phyloP scores from a whole-genome alignment of 1,140 invertebrate species.

The Leptopilina boulardi region DNA sequence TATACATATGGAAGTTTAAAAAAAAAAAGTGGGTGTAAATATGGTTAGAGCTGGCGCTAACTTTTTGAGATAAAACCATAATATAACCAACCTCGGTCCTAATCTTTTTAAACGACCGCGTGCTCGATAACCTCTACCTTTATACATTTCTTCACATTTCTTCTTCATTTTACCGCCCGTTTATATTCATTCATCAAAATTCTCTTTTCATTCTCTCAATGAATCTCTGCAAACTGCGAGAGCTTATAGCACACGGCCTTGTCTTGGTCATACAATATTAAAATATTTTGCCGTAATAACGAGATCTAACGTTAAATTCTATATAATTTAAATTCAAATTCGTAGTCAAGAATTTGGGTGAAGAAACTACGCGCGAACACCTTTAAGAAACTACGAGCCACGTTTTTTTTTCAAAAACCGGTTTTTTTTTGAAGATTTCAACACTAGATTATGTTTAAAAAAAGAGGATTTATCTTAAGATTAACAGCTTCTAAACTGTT shows the following conservation, averaged over 20 bases:
- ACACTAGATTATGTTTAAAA: not conserved
- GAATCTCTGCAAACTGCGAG: not conserved
- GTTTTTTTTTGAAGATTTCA: not conserved
- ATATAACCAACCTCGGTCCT: not conserved
- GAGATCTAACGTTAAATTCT: not conserved
- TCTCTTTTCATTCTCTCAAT: conserved; percentile 6
- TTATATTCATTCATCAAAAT: conserved; percentile 11
- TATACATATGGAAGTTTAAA: not conserved
- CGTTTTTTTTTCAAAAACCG: conserved; percentile 2
- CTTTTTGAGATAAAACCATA: conserved; percentile 12
- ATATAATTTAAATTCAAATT: not conserved
- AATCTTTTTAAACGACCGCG: conserved; percentile 8
- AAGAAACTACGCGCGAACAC: not conserved
- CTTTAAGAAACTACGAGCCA: not conserved
- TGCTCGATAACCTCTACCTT: conserved; percentile 32
- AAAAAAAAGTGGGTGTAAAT: conserved; percentile 6
- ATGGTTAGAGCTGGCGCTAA: conserved; percentile 23
- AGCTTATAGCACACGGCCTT: not conserved
- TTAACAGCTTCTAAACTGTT: not conserved
- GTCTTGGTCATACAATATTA: not conserved
- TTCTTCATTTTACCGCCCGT: not conserved
- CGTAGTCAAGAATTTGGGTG: conserved; percentile 8
- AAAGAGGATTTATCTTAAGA: not conserved
- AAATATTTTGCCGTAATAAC: not conserved
- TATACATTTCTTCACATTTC: conserved; percentile 25